A percentile compares a stretch with the other conserved stretches of the same genome.
These are phyloP conservation scores for Colletes collaris DNA, from an alignment of 2,888 invertebrate species.

Conservation along the genomic window DNA sequence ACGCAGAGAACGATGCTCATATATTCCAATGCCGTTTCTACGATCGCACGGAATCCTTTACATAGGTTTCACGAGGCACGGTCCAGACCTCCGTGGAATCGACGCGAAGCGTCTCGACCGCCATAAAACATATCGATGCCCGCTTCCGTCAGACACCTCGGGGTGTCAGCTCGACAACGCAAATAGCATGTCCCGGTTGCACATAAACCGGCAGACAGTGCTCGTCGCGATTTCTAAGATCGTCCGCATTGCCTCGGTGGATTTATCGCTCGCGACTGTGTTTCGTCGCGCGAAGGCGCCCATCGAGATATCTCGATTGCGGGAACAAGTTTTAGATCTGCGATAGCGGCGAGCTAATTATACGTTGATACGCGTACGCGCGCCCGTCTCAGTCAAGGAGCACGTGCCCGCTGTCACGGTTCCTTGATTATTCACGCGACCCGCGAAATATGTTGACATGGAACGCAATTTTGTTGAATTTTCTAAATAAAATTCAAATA, in stretches of 20 bases:
- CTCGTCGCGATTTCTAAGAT: constrained; percentile 17
- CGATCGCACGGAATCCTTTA: neutral
- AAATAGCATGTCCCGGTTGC: neutral
- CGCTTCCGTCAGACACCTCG: constrained; percentile 12
- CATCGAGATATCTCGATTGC: constrained; percentile 50
- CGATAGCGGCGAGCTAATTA: constrained; percentile 66
- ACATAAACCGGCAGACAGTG: constrained; percentile 14
- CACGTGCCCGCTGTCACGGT: constrained; percentile 35
- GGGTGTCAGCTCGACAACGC: constrained; percentile 14
- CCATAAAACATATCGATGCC: constrained; percentile 41
- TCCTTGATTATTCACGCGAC: constrained; percentile 36
- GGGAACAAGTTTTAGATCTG: constrained; percentile 57
- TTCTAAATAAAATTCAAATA: no score
- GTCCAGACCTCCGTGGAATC: neutral
- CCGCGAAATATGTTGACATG: no score
- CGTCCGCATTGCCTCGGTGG: constrained; percentile 9
- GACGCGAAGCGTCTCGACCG: neutral
- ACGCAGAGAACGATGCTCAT: neutral
- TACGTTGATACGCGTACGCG: constrained; percentile 56
- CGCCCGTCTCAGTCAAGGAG: neutral
- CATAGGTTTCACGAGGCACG: neutral
- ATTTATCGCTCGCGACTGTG: constrained; percentile 28
- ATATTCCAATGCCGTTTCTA: neutral
- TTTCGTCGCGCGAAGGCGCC: neutral
- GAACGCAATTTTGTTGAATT: no score